These are phyloP conservation scores for Lasiurus cinereus DNA, from an alignment of 2,113 vertebrate species.

Conservation along the genomic window DNA sequence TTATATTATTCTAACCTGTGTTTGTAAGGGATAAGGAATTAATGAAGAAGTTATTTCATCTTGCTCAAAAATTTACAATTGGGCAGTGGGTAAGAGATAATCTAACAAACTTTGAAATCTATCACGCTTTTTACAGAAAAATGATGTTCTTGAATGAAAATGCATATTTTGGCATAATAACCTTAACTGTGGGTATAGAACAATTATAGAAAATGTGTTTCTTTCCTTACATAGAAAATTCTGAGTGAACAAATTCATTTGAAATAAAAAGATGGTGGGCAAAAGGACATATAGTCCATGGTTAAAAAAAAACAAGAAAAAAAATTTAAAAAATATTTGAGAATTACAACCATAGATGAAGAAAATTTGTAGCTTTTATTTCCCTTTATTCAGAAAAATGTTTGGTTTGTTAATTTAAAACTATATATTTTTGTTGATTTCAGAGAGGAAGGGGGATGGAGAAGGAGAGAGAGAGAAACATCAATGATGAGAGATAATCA, in stretches of 20 bases:
- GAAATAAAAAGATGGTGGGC: not conserved
- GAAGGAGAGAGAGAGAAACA: no score
- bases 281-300: not conserved
- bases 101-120: constrained; percentile 10
- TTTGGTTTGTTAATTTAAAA: not conserved
- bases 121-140: not conserved
- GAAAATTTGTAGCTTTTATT: not conserved
- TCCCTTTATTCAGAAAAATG: not conserved
- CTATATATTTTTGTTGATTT: no score
- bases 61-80: not conserved
- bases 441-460: no score
- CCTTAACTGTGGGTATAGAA: not conserved
- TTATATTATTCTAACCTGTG: not conserved
- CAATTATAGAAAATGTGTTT: not conserved
- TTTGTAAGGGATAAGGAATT: constrained; percentile 21
- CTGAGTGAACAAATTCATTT: not conserved
- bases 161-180: not conserved
- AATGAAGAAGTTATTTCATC: constrained; percentile 17
- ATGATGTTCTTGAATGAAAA: not conserved
- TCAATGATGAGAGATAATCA: no score
- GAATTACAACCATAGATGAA: not conserved
- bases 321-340: constrained; percentile 9
- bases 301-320: not conserved
- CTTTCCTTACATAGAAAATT: constrained; percentile 46
- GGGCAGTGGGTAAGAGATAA: not conserved